These are phyloP conservation scores for Theretra japonica DNA, from an alignment of 2,888 invertebrate genomes.

Conservation along the genomic window DNA sequence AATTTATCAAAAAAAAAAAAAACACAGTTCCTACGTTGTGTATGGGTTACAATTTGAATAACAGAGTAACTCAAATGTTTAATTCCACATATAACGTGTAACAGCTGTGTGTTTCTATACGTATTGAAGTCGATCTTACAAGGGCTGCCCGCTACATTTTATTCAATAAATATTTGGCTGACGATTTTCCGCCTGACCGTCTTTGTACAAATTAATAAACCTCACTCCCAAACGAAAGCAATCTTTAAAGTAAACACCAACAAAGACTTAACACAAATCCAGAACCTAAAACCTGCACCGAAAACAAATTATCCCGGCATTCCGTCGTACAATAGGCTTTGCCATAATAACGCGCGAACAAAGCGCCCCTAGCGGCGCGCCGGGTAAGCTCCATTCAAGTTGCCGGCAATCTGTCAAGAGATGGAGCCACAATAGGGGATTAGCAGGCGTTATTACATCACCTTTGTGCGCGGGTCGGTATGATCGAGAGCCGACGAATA, in stretches of 20 bases:
- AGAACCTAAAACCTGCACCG: constrained; percentile 57
- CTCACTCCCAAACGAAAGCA: not conserved
- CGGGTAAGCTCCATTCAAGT: constrained; percentile 75
- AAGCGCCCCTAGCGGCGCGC: constrained; percentile 68
- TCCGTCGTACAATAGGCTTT: constrained; percentile 66
- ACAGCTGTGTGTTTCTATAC: too few species aligned
- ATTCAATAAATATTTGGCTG: too few species aligned
- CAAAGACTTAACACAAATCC: constrained; percentile 28
- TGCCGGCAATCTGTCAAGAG: constrained; percentile 80
- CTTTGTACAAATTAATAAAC: too few species aligned
- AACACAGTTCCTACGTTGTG: too few species aligned
- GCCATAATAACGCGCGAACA: constrained; percentile 71
- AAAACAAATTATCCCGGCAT: constrained; percentile 74
- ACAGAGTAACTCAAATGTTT: too few species aligned
- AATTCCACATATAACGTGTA: too few species aligned
- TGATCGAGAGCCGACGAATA: constrained; percentile 79
- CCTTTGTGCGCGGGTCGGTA: constrained; percentile 74
- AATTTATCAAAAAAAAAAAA: too few species aligned
- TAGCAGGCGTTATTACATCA: constrained; percentile 81
- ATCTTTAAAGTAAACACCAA: constrained; percentile 5
- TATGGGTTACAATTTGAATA: too few species aligned
- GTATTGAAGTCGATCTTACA: too few species aligned
- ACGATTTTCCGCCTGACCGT: too few species aligned
- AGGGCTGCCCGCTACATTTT: too few species aligned
- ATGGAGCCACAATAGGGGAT: constrained; percentile 82